These are phyloP conservation scores for Scaptomyza reducta DNA, from an alignment of 2,888 invertebrate species.

Conservation along the genomic window DNA sequence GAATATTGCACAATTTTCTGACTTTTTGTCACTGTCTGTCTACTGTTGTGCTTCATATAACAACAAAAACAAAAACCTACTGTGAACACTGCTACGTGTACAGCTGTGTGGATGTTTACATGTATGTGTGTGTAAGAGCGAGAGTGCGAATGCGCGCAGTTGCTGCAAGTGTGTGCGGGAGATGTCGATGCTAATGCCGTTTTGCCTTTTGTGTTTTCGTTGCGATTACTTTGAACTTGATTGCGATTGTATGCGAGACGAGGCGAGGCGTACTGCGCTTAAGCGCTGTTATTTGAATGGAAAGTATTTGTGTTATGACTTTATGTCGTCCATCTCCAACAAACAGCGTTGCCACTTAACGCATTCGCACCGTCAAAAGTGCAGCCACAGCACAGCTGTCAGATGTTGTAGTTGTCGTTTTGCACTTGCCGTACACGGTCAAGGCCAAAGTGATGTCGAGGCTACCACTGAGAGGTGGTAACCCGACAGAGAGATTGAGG, in stretches of 20 bases:
- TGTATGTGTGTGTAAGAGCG: constrained; percentile 41
- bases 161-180: constrained; percentile 41
- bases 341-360: constrained; percentile 53
- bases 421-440: constrained; percentile 51
- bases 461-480: constrained; percentile 36
- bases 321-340: constrained; percentile 34
- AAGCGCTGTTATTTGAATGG: constrained; percentile 35
- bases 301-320: constrained; percentile 27
- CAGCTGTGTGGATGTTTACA: constrained; percentile 57
- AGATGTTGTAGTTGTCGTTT: too few relatives aligned
- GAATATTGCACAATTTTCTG: constrained; percentile 63
- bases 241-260: constrained; percentile 40
- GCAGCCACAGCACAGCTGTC: constrained; percentile 68
- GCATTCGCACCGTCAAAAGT: constrained; percentile 46
- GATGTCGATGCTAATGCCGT: constrained; percentile 44
- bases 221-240: constrained; percentile 70
- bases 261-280: constrained; percentile 47
- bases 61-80: constrained; percentile 39
- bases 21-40: constrained; percentile 30
- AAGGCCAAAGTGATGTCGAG: constrained; percentile 51
- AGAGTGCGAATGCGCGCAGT: constrained; percentile 67
- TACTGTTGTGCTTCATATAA: constrained; percentile 45
- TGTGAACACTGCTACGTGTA: constrained; percentile 68
- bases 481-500: constrained; percentile 23
- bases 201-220: constrained; percentile 44